These are phyloP conservation scores for Mus musculus DNA, from an alignment of 2,113 vertebrate species.

Conservation along the genomic window GRCm39 chr10:13654501-13655000, in stretches of 20 bases:
- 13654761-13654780: not conserved
- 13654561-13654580: conserved; percentile 5
- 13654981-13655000: conserved; percentile 3
- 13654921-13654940: conserved; percentile 25
- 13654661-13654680: not conserved
- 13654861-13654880: not conserved
- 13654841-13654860: too few species aligned
- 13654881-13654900: not conserved
- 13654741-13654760: not conserved
- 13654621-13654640: conserved; percentile 1
- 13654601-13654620: not conserved
- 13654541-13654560: not conserved
- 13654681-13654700: too few species aligned
- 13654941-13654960: not conserved
- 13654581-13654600: not conserved
- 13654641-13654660: not conserved
- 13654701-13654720: not conserved
- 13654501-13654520: not conserved
- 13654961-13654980: conserved; percentile 10
- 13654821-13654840: not conserved
- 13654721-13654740: too few species aligned
- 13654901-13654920: not conserved
- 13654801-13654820: not conserved
- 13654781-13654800: not conserved
- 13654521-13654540: not conserved